Conservation (phyloP, 2,113 vertebrate genomes). For the Triplophysa dalaica region DNA sequence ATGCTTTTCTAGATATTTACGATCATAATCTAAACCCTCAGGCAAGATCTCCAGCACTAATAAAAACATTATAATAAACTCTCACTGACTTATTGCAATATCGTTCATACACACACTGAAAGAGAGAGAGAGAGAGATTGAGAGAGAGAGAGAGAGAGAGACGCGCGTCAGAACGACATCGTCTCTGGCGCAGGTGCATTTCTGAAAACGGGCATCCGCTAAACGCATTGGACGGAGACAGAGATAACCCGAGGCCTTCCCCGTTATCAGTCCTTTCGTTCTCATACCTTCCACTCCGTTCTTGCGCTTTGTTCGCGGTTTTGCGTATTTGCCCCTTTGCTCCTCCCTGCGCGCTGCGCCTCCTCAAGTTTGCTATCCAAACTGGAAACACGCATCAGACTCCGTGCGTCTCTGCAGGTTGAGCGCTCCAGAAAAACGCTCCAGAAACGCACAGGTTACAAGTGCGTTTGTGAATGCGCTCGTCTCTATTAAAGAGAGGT, state of each 20-base stretch:
- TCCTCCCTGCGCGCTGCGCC: slow-evolving; percentile 70
- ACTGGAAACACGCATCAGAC: slow-evolving; percentile 43
- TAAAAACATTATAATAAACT: slow-evolving; percentile 23
- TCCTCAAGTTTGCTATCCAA: slow-evolving; percentile 62
- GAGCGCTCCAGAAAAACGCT: slow-evolving; percentile 1
- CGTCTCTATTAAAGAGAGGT: neutral
- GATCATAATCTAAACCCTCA: slow-evolving; percentile 32
- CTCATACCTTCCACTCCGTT: slow-evolving; percentile 17
- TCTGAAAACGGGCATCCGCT: slow-evolving; percentile 8
- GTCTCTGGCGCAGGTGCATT: slow-evolving; percentile 36
- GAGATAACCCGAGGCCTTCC: slow-evolving; percentile 3
- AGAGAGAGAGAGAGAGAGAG: neutral
- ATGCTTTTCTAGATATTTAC: no score
- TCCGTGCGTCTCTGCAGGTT: slow-evolving; percentile 50
- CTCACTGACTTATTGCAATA: slow-evolving; percentile 5
- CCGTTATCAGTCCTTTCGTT: slow-evolving; percentile 50
- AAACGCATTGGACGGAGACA: slow-evolving; percentile 8
- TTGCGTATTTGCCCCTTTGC: slow-evolving; percentile 51
- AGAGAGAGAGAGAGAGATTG: no score
- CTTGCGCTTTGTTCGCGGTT: slow-evolving; percentile 27
- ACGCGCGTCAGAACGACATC: neutral
- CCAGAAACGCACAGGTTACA: slow-evolving; percentile 12
- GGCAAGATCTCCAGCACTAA: neutral
- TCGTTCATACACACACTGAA: neutral
- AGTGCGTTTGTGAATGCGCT: neutral